Evolutionary conservation across 37 sponge, comb jelly and placozoan species (phyloP), one percentile per base, ranked within the genome.

Genomic region (Crambe crambe): DNA sequence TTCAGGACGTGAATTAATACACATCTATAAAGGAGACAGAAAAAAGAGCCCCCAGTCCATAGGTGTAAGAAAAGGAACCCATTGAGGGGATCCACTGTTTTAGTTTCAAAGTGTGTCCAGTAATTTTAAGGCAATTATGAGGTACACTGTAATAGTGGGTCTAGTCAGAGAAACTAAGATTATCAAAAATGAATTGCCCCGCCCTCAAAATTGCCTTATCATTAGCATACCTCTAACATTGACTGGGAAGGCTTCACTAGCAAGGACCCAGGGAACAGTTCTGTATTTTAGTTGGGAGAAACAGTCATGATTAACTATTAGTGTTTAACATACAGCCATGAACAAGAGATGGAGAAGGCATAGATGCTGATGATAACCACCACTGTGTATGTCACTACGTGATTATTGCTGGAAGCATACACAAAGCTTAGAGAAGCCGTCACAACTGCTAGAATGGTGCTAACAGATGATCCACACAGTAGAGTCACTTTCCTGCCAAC

Each of bases 221-320:
- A n/a, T 12, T 54, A 54, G 12, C 18, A 8, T 29, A 62, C 63
- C 63, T 62, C 63, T n/a, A 8, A n/a, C n/a, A n/a, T 62, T 29
- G 4, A 18, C 8, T 5, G 63, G 63, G n/a, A 62, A 62, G 26
- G 15, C 15, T 29, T 62, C 63, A 62, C 63, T 18, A 29, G 12
- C 15, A 23, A 62, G 6, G 15, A 62, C 63, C 5, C 8, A 95
- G 72, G 31, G 83, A 61, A 67, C 40, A 34, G 62, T 84, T 79
- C 92, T 93, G 44, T 6, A 26, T 9, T n/a, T n/a, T n/a, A n/a
- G n/a, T n/a, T n/a, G n/a, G 12, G 20, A 9, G 25, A 77, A 54
- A 51, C 18, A 77, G 51, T 47, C 51, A 15, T 47, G 51, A 47
- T 47, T 12, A n/a, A n/a, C n/a, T n/a, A 15, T 47, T 12, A 47